Evolutionary conservation across 2,797 vertebrate species (phyloP), one percentile per base, ranked within the genome.

Genomic region (Spinus pinus): DNA sequence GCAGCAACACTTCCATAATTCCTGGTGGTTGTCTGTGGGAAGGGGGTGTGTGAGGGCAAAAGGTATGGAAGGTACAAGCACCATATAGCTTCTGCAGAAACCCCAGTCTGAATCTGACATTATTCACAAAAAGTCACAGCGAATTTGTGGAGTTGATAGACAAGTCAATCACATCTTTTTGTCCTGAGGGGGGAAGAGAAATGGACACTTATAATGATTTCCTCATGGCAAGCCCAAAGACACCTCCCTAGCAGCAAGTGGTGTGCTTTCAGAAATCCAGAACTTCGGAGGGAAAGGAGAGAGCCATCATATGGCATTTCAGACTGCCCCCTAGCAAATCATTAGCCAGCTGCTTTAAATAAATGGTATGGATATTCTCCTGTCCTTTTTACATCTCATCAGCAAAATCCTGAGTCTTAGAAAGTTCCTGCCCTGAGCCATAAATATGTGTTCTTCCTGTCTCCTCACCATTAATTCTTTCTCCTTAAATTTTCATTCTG

Each of bases 341-440:
- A 16, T 73, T 73, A 81, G 47, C 3, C 6, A 41, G 57, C 21
- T 10, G 22, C 42, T 87, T 92, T 88, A 91, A 93, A 92, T 56
- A 79, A 81, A 72, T 35, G 5, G 15, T 51, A 30, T 56, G 41
- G 58, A 30, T 88, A 86, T 88, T 93, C n/a, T 81, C 67, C 64
- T 49, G 31, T 90, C 50, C 56, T 74, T 74, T 88, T 77, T 93
- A 41, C 35, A 67, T 47, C 44, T 73, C 46, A 79, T 94, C 90
- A 94, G 92, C 74, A 91, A 83, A 90, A 56, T 42, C 8, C 19
- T n/a, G 22, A 58, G 46, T 81, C 81, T 74, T 65, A 74, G n/a
- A 82, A 95, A 79, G 94, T 91, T 96, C 60, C 72, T 86, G 91
- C 69, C 75, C 78, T 57, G 16, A 42, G 37, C 85, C 88, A 86